Evolutionary conservation across 2,113 vertebrate genomes (phyloP).

Genomic region (Lathamus discolor): DNA sequence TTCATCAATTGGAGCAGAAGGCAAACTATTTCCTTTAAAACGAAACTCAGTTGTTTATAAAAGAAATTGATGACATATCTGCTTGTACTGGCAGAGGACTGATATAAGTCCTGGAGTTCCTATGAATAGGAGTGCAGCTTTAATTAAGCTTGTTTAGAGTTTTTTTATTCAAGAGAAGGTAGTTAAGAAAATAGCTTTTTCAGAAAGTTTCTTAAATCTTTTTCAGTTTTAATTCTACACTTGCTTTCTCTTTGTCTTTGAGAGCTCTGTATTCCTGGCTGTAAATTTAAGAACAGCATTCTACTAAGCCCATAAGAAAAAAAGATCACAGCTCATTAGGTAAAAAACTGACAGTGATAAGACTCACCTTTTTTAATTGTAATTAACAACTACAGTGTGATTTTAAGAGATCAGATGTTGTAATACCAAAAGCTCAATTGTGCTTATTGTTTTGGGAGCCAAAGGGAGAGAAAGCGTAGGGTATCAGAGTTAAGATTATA

Average conservation of each 20-base stretch:
- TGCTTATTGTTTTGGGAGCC: neutral
- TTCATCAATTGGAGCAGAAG: neutral
- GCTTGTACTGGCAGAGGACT: neutral
- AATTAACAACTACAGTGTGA: neutral
- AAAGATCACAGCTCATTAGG: neutral
- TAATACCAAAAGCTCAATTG: neutral
- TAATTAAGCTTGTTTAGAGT: neutral
- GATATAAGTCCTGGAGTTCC: neutral
- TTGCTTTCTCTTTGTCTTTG: neutral
- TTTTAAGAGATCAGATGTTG: conserved; percentile 1
- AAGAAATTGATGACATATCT: neutral
- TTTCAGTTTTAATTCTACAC: neutral
- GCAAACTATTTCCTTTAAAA: neutral
- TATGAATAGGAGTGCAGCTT: neutral
- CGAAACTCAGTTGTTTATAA: neutral
- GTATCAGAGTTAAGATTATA: neutral
- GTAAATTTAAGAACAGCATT: neutral
- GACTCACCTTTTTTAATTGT: neutral
- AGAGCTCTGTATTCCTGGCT: neutral
- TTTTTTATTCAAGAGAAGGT: neutral
- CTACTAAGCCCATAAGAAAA: neutral
- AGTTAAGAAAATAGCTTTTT: neutral
- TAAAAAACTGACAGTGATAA: neutral
- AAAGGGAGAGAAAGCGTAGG: neutral
- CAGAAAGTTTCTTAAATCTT: neutral